Percentiles rank a stretch among this genome's conserved stretches.
phyloP scores from a whole-genome alignment of 2,797 vertebrate genomes.

The Merluccius polli region DNA sequence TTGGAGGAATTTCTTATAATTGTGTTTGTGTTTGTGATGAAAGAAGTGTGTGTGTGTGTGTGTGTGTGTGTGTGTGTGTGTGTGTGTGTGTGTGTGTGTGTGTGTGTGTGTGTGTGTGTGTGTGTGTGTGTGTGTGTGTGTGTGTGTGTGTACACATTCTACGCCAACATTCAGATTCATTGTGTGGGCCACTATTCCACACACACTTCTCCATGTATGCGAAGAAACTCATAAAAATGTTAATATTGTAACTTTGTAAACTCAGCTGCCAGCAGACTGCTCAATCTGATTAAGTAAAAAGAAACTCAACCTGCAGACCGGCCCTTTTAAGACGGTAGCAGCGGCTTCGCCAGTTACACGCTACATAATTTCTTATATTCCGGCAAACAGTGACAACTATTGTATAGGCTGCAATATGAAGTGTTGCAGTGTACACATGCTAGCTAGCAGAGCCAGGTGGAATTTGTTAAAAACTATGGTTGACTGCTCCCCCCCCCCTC shows the following conservation, averaged over 20 bases:
- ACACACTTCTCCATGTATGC: constrained; percentile 20
- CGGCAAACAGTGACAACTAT: not conserved
- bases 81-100: not conserved
- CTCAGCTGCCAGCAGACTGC: constrained; percentile 20
- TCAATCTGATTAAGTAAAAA: not conserved
- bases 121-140: not conserved
- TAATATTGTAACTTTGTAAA: constrained; percentile 24
- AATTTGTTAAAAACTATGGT: not conserved
- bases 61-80: not conserved
- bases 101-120: too few species aligned
- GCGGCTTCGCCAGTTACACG: not conserved
- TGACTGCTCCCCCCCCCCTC: not conserved
- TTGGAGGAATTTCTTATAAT: constrained; percentile 39
- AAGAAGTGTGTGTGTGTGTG: constrained; percentile 7
- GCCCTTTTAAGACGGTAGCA: not conserved
- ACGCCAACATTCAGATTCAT: not conserved
- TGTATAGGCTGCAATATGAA: not conserved
- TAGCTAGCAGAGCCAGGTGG: not conserved
- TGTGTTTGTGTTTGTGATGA: constrained; percentile 1
- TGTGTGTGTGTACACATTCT: not conserved
- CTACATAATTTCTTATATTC: not conserved
- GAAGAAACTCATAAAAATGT: constrained; percentile 41
- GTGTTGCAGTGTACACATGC: not conserved
- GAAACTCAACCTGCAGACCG: not conserved
- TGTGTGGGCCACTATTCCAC: not conserved